Base-by-base conservation (phyloP, 2,888 invertebrate species). In the Folsomia manolachei region DNA sequence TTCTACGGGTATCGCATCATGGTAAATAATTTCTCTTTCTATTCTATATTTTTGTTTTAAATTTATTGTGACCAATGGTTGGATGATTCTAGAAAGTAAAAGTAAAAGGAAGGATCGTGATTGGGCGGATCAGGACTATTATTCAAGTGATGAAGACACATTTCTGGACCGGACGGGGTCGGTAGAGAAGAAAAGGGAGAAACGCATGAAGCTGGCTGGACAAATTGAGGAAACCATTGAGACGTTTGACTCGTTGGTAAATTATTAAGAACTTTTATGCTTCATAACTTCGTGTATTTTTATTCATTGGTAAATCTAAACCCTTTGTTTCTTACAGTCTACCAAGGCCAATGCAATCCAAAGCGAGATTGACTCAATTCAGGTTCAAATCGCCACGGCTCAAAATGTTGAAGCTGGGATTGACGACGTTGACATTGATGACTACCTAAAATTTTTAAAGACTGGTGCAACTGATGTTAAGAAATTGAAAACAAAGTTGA, bases 121-220 rank as follows among this genome's bases (percentile, higher is more conserved):
- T 80, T 92, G 92, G 89, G 89, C 90, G 81, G 93, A 92, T 1
- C 93, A 97, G 82, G 97, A 96, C 84, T 95, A 88, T 83, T 95
- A 95, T 83, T 93, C 94, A 80, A 94, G 94, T 0, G 97, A 99
- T 82, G 98, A 99, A 74, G 98, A 99, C 84, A 92, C 91, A 24
- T 99, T 93, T 86, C 87, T 95, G 69, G 99, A 99, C 83, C 87
- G 98, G 75, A 99, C 99, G 0, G 98, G 97, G 1, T 89, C 90
- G 71, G 89, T 98, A 24, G 96, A 97, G 83, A 88, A 89, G 80
- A 97, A 96, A 83, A 87, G 97, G 7, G 87, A 89, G 80, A 88
- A 89, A 72, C 87, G 96, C 70, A 93, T 93, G 90, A 86, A 83
- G 72, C 84, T 86, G 74, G 83, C 85, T 53, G 86, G 86, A 1